Evolutionary conservation across 2,113 vertebrate genomes (phyloP).

Genomic region (Ailurus styani): DNA sequence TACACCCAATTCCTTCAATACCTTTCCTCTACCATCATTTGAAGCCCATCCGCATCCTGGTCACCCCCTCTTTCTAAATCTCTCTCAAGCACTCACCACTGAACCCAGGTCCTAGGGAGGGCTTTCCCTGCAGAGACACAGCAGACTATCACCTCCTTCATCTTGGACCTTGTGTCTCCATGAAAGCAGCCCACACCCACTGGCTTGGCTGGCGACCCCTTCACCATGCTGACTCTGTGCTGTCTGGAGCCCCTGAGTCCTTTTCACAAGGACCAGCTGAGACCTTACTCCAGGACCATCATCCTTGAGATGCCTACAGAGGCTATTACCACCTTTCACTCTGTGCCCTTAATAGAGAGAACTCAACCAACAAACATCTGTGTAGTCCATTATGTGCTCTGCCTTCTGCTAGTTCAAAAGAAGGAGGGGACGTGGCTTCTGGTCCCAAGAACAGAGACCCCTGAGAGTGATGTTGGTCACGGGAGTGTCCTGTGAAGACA

Average conservation of each 20-base stretch:
- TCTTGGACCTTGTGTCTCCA: not conserved
- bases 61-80: not conserved
- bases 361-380: not conserved
- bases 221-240: not conserved
- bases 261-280: not conserved
- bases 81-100: not conserved
- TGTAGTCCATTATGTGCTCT: accelerated
- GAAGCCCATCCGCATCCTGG: not conserved
- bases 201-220: not conserved
- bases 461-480: accelerated
- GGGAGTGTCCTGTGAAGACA: not conserved
- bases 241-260: not conserved
- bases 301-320: not conserved
- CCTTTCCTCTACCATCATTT: not conserved
- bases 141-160: not conserved
- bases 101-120: not conserved
- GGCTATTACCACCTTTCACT: not conserved
- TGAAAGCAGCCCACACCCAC: not conserved
- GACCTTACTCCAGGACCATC: not conserved
- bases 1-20: not conserved
- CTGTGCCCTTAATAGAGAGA: not conserved
- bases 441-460: not conserved
- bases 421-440: not conserved
- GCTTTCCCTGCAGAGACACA: not conserved
- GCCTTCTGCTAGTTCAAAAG: not conserved